These are phyloP conservation scores for Metellina segmentata DNA, from an alignment of 2,888 invertebrate genomes.

Conservation along the genomic window DNA sequence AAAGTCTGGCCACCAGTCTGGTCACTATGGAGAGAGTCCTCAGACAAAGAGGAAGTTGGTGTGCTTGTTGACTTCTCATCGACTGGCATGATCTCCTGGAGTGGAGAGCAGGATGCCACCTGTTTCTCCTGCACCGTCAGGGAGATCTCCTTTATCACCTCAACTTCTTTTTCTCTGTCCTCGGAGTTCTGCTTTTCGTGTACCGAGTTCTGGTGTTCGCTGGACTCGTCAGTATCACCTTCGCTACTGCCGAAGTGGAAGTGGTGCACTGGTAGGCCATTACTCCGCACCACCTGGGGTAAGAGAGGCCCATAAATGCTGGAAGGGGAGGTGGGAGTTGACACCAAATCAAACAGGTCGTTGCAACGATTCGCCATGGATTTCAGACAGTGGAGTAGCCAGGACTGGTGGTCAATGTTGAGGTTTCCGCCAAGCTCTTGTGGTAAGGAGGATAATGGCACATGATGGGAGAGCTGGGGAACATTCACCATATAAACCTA, in stretches of 20 bases:
- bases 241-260: constrained; percentile 65
- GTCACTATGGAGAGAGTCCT: constrained; percentile 72
- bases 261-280: constrained; percentile 38
- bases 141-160: constrained; percentile 76
- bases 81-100: constrained; percentile 32
- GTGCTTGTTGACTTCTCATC: constrained; percentile 47
- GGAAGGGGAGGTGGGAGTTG: constrained; percentile 70
- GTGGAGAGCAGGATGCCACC: constrained; percentile 43
- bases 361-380: constrained; percentile 76
- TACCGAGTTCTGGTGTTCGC: constrained; percentile 79
- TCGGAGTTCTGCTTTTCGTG: constrained; percentile 78
- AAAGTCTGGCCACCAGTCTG: constrained; percentile 83
- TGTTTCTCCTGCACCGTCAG: constrained; percentile 50
- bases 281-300: constrained; percentile 29
- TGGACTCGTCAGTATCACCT: constrained; percentile 78
- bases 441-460: constrained; percentile 93
- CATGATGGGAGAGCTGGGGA: constrained; percentile 90
- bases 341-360: constrained; percentile 76
- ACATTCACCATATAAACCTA: constrained; percentile 94
- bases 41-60: constrained; percentile 61
- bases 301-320: constrained; percentile 40
- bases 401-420: constrained; percentile 92
- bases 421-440: constrained; percentile 92
- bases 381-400: constrained; percentile 89
- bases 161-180: constrained; percentile 78